These are phyloP conservation scores for Itoplectis maculator DNA, from an alignment of 2,888 invertebrate genomes.

Conservation along the genomic window DNA sequence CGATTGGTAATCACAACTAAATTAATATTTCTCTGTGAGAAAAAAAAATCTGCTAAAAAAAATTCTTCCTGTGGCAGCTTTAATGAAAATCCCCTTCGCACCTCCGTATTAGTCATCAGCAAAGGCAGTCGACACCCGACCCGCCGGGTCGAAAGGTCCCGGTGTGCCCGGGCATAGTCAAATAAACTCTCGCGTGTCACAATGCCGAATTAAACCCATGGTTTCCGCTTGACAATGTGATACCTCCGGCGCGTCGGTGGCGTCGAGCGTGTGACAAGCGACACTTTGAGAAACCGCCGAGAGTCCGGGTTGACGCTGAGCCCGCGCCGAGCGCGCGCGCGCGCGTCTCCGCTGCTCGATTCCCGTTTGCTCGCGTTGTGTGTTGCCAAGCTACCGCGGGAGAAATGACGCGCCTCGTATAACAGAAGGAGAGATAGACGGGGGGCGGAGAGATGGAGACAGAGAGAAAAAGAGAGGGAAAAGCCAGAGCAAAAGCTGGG, in stretches of 20 bases:
- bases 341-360: constrained; percentile 10
- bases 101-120: too few species aligned
- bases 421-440: neutral
- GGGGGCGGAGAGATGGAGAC: neutral
- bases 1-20: too few species aligned
- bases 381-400: constrained; percentile 15
- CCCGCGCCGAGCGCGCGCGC: neutral
- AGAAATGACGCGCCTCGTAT: constrained; percentile 8
- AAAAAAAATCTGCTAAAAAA: too few species aligned
- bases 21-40: too few species aligned
- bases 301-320: neutral
- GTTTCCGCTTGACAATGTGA: constrained; percentile 11
- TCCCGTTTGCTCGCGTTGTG: constrained; percentile 17
- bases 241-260: neutral
- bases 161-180: neutral
- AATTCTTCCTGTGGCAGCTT: too few species aligned
- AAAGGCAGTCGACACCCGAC: too few species aligned
- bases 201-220: neutral
- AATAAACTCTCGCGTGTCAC: constrained; percentile 1
- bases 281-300: constrained; percentile 21
- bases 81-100: too few species aligned
- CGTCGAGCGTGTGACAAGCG: constrained; percentile 17
- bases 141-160: too few species aligned
- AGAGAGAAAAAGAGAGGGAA: neutral
- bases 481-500: constrained; percentile 9